Evolutionary conservation across 2,113 vertebrate genomes (phyloP).

Genomic region (Turdus rufiventris): DNA sequence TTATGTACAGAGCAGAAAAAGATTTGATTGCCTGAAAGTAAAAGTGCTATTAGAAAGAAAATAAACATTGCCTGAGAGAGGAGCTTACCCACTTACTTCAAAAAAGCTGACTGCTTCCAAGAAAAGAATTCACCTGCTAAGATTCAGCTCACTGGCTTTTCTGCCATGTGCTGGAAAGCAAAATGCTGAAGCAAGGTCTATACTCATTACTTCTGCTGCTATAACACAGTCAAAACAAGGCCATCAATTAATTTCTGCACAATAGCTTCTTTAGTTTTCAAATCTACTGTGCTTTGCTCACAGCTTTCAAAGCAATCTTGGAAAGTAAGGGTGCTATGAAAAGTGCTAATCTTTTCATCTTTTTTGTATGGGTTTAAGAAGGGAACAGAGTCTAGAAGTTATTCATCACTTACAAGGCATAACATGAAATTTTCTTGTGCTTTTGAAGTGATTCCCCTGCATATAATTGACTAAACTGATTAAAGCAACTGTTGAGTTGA

Average conservation of each 20-base stretch:
- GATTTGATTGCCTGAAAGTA: slow-evolving; percentile 23
- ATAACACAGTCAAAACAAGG: slow-evolving; percentile 7
- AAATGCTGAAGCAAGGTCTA: neutral
- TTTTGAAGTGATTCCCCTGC: slow-evolving; percentile 57
- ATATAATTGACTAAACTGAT: slow-evolving; percentile 65
- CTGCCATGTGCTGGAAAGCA: neutral
- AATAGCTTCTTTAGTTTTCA: slow-evolving; percentile 20
- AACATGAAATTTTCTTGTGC: slow-evolving; percentile 35
- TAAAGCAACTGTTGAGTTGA: slow-evolving; percentile 58
- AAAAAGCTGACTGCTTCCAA: neutral
- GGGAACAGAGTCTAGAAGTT: slow-evolving; percentile 6
- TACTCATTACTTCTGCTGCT: slow-evolving; percentile 2
- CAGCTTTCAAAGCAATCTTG: slow-evolving; percentile 27
- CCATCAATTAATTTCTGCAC: slow-evolving; percentile 45
- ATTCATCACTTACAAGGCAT: slow-evolving; percentile 45
- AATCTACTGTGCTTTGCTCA: neutral
- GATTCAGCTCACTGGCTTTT: neutral
- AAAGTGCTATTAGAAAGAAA: slow-evolving; percentile 19
- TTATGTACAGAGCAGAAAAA: neutral
- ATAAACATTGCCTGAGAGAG: neutral
- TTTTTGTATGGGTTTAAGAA: slow-evolving; percentile 22
- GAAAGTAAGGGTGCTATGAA: neutral
- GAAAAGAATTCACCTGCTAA: slow-evolving; percentile 6
- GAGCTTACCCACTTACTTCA: slow-evolving; percentile 12
- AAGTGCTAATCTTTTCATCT: slow-evolving; percentile 55